phyloP scores from a whole-genome alignment of 2,113 vertebrate genomes.

The Scartelaos histophorus region DNA sequence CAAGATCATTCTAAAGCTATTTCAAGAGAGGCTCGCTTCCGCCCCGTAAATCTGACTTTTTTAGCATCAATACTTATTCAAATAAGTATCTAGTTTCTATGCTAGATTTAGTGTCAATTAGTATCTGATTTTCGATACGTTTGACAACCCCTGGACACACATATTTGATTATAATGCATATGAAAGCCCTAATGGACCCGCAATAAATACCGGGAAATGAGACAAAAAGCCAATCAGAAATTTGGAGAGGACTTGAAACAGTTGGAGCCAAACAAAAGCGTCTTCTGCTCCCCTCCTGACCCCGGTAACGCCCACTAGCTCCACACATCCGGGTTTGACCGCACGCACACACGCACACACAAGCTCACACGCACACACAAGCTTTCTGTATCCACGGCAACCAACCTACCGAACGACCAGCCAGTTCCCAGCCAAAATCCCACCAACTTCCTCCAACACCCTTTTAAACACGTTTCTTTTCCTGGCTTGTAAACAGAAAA shows the following conservation, averaged over 20 bases:
- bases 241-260: constrained; percentile 23
- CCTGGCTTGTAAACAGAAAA: neutral
- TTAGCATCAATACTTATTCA: too few species aligned
- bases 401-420: constrained; percentile 30
- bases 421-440: constrained; percentile 44
- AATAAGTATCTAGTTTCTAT: too few species aligned
- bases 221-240: constrained; percentile 27
- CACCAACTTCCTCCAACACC: constrained; percentile 13
- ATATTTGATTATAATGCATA: neutral
- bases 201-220: constrained; percentile 48
- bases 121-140: too few species aligned
- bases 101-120: too few species aligned
- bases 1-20: too few species aligned
- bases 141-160: too few species aligned
- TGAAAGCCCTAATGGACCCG: constrained; percentile 18
- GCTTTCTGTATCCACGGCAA: constrained; percentile 61
- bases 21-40: too few species aligned
- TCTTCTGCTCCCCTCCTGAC: constrained; percentile 45
- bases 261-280: constrained; percentile 51
- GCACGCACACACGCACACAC: neutral
- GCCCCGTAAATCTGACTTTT: too few species aligned
- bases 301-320: constrained; percentile 45
- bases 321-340: constrained; percentile 18
- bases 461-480: constrained; percentile 8
- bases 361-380: neutral